Conservation (phyloP, 2,888 invertebrate species). For the Tiphia femorata region DNA sequence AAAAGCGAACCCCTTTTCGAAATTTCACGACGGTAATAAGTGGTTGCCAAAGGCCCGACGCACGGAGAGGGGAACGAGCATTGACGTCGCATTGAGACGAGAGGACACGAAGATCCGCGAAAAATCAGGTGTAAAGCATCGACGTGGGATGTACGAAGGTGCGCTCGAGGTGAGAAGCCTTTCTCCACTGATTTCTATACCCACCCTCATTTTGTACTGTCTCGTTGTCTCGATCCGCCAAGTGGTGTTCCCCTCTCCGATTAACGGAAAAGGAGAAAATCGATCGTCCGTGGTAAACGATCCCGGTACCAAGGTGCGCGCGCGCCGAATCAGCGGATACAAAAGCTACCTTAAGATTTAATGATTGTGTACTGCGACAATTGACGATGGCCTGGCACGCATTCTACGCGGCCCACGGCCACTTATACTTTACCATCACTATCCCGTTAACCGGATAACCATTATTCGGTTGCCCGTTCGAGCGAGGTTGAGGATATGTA, state of each 20-base stretch:
- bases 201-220: too few species aligned
- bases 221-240: not conserved
- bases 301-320: not conserved
- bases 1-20: too few species aligned
- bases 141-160: too few species aligned
- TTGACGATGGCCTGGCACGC: conserved; percentile 46
- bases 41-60: too few species aligned
- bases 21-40: too few species aligned
- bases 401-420: not conserved
- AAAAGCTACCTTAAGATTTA: conserved; percentile 62
- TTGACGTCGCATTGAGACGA: too few species aligned
- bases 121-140: too few species aligned
- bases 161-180: too few species aligned
- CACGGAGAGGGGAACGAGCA: too few species aligned
- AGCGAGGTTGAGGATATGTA: conserved; percentile 39
- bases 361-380: conserved; percentile 60
- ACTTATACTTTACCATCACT: conserved; percentile 2
- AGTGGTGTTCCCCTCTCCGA: not conserved
- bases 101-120: too few species aligned
- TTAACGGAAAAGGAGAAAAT: not conserved
- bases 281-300: not conserved
- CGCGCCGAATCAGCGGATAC: conserved; percentile 31
- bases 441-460: conserved; percentile 43
- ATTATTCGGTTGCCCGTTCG: conserved; percentile 25
- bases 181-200: too few species aligned